Conservation (phyloP, 1,140 invertebrate genomes). For the Xylocopa sonorina region DNA sequence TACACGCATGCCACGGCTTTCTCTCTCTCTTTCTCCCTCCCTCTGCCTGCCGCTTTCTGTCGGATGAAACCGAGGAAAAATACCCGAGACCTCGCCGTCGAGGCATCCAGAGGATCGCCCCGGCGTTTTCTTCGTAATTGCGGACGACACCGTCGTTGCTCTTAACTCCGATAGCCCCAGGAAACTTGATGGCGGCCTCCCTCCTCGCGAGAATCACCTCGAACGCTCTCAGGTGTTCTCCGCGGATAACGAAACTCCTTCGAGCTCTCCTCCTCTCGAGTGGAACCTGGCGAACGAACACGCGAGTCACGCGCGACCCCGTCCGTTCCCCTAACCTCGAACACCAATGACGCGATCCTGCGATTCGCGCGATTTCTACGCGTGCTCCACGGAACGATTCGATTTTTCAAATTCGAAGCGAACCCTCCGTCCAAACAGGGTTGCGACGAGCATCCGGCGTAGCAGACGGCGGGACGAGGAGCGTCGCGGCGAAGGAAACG, state of each 20-base stretch:
- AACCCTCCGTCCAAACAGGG: not conserved
- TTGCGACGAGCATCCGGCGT: not conserved
- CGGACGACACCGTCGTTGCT: constrained; percentile 9
- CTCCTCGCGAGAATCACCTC: not conserved
- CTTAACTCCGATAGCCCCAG: not conserved
- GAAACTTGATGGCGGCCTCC: not conserved
- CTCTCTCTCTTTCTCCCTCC: not conserved
- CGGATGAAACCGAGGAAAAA: constrained; percentile 29
- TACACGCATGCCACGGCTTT: not conserved
- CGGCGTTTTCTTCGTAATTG: constrained; percentile 23
- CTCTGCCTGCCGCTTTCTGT: not conserved
- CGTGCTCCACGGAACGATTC: not conserved
- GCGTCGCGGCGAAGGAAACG: not conserved
- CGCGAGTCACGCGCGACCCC: not conserved
- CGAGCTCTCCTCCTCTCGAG: too few species aligned
- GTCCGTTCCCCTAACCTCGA: constrained; percentile 18
- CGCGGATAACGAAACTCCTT: not conserved
- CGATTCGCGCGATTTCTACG: constrained; percentile 19
- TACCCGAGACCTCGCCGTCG: not conserved
- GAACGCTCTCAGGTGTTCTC: not conserved
- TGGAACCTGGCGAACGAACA: constrained; percentile 1
- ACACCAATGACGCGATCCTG: not conserved
- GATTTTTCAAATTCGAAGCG: constrained; percentile 11
- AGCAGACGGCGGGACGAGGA: not conserved
- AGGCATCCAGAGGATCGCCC: constrained; percentile 9